These are phyloP conservation scores for Watsonalla cultraria DNA, from an alignment of 2,888 invertebrate genomes.

Conservation along the genomic window DNA sequence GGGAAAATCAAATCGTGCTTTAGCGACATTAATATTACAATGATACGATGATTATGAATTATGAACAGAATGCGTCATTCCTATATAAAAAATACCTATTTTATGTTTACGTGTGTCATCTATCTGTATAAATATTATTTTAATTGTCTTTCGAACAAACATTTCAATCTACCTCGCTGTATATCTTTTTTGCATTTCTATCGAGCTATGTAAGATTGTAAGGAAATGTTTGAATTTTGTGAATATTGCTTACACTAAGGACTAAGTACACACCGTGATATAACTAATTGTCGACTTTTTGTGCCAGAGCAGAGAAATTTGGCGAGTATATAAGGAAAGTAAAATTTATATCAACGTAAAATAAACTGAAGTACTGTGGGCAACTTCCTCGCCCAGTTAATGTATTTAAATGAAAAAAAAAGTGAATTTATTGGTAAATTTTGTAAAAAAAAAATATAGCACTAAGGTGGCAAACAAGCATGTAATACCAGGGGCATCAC, in stretches of 20 bases:
- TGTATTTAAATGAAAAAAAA: too few species aligned
- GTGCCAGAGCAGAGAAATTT: constrained; percentile 2
- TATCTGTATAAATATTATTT: constrained; percentile 12
- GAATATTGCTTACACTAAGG: constrained; percentile 25
- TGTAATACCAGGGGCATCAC: too few species aligned
- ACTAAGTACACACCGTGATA: constrained; percentile 33
- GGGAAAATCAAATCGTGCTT: constrained; percentile 21
- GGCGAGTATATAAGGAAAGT: too few species aligned
- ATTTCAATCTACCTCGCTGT: constrained; percentile 60
- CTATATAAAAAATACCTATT: constrained; percentile 23
- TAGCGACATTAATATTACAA: constrained; percentile 7
- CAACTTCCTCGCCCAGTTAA: too few species aligned
- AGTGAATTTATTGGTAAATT: too few species aligned
- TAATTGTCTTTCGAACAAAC: constrained; percentile 36
- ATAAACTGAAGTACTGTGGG: too few species aligned
- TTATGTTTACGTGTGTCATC: constrained; percentile 17
- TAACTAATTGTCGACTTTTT: constrained; percentile 10
- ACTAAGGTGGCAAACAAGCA: too few species aligned
- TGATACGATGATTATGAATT: constrained; percentile 21
- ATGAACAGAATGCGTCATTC: constrained; percentile 32
- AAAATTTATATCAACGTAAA: too few species aligned
- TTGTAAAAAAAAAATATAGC: too few species aligned
- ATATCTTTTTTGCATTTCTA: constrained; percentile 42
- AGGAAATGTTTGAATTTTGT: constrained; percentile 24
- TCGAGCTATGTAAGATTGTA: constrained; percentile 19